Evolutionary conservation across 2,888 invertebrate species (phyloP), one percentile per base, ranked within the genome.

Genomic region (Apodemia mormo): DNA sequence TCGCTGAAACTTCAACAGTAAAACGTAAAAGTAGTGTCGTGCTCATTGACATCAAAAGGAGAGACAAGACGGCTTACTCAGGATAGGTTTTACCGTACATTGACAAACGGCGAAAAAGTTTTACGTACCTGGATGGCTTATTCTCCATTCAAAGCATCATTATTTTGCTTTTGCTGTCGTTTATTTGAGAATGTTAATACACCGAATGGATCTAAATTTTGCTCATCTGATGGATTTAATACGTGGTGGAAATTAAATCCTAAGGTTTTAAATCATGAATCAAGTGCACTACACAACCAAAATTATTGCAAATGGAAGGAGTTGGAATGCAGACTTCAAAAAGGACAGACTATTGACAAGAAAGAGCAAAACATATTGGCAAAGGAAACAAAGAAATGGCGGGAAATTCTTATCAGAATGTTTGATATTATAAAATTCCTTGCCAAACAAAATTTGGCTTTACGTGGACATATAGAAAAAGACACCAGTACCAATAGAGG

Each of bases 141-240:
- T 56, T 56, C 56, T 56, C 29, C 56, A 56, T 54, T n/a, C n/a
- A 56, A 56, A 29, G 56, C 56, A 56, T 56, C 56, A 56, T 56
- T 56, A 56, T 56, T 56, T 56, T 56, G 56, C 7, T 29, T 56
- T 56, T 56, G 56, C 29, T 56, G 56, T 7, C 56, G 8, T 56
- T 29, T 56, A 56, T 56, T 56, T 8, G 29, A 56, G 8, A 29
- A 56, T 8, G 6, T 29, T 8, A 56, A 56, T 29, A 9, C 22
- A 56, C 56, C 29, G 22, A 56, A 56, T 29, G 56, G 10, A 56
- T 29, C 29, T 56, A 56, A 56, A 56, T 56, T 56, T 56, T 56
- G 29, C 56, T 56, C 56, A 56, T 29, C 56, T 56, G 56, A 56
- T 56, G 56, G 56, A 56, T 56, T 56, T 56, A n/a, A 54, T 54